These are phyloP conservation scores for Gadus chalcogrammus DNA, from an alignment of 2,113 vertebrate genomes.

Conservation along the genomic window DNA sequence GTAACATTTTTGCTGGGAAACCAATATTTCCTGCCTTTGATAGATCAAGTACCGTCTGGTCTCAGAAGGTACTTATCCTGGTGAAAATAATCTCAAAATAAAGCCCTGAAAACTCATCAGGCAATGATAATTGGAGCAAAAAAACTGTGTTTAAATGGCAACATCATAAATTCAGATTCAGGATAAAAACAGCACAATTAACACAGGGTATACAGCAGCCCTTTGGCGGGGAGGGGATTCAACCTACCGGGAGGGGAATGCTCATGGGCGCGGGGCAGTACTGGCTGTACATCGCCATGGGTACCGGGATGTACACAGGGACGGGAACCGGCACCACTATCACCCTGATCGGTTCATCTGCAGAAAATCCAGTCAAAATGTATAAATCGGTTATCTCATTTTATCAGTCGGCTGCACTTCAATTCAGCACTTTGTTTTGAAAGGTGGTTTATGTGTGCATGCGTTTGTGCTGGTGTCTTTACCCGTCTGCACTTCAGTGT, in stretches of 20 bases:
- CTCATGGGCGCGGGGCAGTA: constrained; percentile 83
- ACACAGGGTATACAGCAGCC: no score
- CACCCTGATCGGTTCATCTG: constrained; percentile 67
- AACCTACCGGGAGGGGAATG: constrained; percentile 85
- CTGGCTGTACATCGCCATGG: constrained; percentile 93
- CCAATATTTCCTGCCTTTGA: no score
- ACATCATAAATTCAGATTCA: neutral
- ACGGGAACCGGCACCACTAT: constrained; percentile 89
- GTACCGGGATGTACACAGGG: constrained; percentile 90
- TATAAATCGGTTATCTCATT: neutral
- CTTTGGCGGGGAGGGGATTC: neutral
- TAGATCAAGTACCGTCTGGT: no score
- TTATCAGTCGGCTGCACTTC: neutral
- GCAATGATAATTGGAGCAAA: no score
- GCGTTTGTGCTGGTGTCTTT: neutral
- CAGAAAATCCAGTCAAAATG: neutral
- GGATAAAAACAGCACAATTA: neutral
- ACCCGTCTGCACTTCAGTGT: constrained; percentile 90
- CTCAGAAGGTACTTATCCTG: no score
- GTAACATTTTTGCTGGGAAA: no score
- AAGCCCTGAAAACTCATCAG: no score
- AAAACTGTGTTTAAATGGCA: no score
- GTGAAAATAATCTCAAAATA: no score
- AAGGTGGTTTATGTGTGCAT: neutral
- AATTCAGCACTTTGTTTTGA: no score